Evolutionary conservation across 2,888 invertebrate genomes (phyloP), one percentile per base, ranked within the genome.

Genomic region (Lamproptera curius): DNA sequence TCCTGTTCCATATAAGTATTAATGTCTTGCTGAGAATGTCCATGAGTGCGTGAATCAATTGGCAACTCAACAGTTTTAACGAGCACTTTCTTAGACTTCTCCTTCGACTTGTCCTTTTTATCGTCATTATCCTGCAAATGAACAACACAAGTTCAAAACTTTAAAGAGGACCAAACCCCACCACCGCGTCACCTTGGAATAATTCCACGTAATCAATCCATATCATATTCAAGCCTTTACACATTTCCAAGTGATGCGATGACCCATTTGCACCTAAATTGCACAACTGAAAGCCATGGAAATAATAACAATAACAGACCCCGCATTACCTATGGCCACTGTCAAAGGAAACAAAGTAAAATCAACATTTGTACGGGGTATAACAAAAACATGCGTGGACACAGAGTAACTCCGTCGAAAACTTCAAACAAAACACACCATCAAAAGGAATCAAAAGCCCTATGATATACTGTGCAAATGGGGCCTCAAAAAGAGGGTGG

Each of bases 41-140:
- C 94, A 65, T 92, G 91, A 9, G 94, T 92, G 42, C 89, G 81
- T n/a, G 91, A 84, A 46, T 95, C 95, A 52, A 99, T 92, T 0
- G 96, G 94, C 53, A 98, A 86, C 59, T 98, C 97, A 50, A 96
- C 89, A 16, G 92, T 91, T 80, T 96, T 96, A 15, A 94, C 91
- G 3, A 92, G 77, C 51, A 93, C 91, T 76, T 97, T 97, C 76
- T 94, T 95, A 36, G 73, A 53, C 52, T 86, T 86, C 14, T 86
- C 85, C 71, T 92, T 93, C 15, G 86, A 80, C 60, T 90, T 90
- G 55, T 92, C 92, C 80, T 95, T 92, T 77, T 92, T 91, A 58
- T 89, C 89, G 57, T 90, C 89, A 64, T 64, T 63, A 51, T 88
- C 89, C 83, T 89, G 82, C 50, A 89, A 90, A 82, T 82, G 59